phyloP scores from a whole-genome alignment of 2,797 vertebrate species.

The Hydrolagus colliei region DNA sequence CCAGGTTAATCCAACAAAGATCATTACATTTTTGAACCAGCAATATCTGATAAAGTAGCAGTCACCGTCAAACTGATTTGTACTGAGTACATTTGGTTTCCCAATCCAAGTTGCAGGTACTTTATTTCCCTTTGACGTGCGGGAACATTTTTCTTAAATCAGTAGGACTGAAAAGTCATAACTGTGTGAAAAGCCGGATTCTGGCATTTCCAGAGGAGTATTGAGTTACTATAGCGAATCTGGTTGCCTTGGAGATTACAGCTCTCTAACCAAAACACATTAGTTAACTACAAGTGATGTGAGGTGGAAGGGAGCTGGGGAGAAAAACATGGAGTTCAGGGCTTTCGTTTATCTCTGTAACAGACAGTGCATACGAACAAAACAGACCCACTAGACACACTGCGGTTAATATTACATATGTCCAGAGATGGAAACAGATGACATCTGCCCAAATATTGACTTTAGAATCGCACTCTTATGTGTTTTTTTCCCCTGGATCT shows the following conservation, averaged over 20 bases:
- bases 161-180: conserved; percentile 3
- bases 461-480: neutral
- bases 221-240: conserved; percentile 4
- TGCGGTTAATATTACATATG: neutral
- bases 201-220: neutral
- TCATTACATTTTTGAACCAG: neutral
- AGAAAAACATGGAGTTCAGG: neutral
- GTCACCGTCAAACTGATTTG: neutral
- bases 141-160: neutral
- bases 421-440: neutral
- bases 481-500: neutral
- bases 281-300: neutral
- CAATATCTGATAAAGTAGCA: neutral
- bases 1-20: neutral
- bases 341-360: neutral
- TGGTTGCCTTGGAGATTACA: neutral
- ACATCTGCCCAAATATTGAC: neutral
- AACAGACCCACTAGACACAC: neutral
- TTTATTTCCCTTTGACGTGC: neutral
- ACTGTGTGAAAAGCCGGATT: conserved; percentile 8
- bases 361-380: neutral
- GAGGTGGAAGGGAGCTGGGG: too few species aligned
- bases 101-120: neutral
- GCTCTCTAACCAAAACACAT: neutral
- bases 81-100: neutral